Evolutionary conservation across 2,113 vertebrate species (phyloP).

Genomic region (Oostethus manadensis): DNA sequence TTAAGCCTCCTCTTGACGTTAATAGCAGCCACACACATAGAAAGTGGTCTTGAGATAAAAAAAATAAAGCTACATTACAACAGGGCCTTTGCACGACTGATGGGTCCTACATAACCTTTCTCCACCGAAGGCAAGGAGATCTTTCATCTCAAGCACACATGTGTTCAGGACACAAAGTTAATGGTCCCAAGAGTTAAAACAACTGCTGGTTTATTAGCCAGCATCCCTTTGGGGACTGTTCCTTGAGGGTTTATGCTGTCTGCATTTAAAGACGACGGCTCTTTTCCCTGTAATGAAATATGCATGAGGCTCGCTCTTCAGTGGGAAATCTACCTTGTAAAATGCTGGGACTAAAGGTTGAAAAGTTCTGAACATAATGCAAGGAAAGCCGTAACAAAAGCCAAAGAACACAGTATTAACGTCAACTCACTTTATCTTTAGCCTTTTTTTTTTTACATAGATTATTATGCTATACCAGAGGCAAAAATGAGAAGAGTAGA

Average conservation of each 20-base stretch:
- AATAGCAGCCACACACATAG: no score
- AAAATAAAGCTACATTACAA: no score
- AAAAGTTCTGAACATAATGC: conserved; percentile 1
- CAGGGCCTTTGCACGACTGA: no score
- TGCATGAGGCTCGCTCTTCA: background rate
- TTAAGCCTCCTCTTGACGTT: background rate
- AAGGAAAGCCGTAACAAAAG: background rate
- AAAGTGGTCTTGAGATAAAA: no score
- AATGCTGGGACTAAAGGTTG: background rate
- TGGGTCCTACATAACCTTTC: no score
- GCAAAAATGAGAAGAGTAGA: no score
- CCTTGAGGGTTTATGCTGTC: conserved; percentile 1
- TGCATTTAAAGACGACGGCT: conserved; percentile 5
- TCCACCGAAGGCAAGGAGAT: background rate
- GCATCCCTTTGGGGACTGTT: background rate
- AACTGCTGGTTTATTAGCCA: background rate
- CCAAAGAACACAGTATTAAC: background rate
- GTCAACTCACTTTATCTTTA: no score
- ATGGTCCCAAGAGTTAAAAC: background rate
- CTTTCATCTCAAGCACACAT: background rate
- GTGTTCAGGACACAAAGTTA: conserved; percentile 2
- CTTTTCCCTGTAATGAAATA: conserved; percentile 6
- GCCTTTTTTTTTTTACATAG: no score
- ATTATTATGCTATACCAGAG: no score
- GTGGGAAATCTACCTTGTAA: conserved; percentile 3